Base-by-base conservation (phyloP, 2,888 invertebrate species). In the Orchesellides sinensis region DNA sequence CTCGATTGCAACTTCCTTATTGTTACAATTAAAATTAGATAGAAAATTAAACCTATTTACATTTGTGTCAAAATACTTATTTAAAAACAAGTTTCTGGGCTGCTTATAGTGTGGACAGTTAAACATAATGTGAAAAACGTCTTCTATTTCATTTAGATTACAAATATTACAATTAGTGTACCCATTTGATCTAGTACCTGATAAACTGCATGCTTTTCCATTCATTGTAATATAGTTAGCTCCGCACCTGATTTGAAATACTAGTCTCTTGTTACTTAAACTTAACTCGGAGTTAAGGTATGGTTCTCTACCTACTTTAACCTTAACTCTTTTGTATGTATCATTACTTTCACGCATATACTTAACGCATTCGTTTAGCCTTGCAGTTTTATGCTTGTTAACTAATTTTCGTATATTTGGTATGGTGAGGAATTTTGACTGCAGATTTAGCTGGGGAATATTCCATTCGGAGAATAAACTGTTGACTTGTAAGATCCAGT, bases 41-140 rank as follows among this genome's bases (percentile, higher is more conserved):
- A n/a, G n/a, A n/a, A n/a, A n/a, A n/a, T n/a, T n/a, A n/a, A n/a
- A n/a, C n/a, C n/a, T n/a, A n/a, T n/a, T n/a, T n/a, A n/a, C n/a
- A n/a, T n/a, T n/a, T n/a, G n/a, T n/a, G n/a, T n/a, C n/a, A n/a
- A n/a, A n/a, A n/a, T n/a, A 35, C 6, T 35, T 35, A 35, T 12
- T 35, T 35, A 12, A 35, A 12, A 35, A 12, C 35, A 6, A 35
- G 35, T 1, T 3, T 25, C 66, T 23, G 0, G 14, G 0, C 1
- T 6, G 19, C 0, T n/a, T 25, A 56, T 56, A 70, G 19, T 70
- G 70, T 14, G 21, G 35, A n/a, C 56, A 70, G 5, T 47, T 5
- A 27, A 54, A 70, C 5, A 56, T 56, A 0, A 70, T 10, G 32
- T 70, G 70, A n/a, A 47, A 23, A 0, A 70, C 40, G n/a, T 70